Percentiles rank a stretch among this genome's conserved stretches.
Evolutionary conservation across 2,888 invertebrate genomes (phyloP).

Genomic region (Nymphalis c-album): DNA sequence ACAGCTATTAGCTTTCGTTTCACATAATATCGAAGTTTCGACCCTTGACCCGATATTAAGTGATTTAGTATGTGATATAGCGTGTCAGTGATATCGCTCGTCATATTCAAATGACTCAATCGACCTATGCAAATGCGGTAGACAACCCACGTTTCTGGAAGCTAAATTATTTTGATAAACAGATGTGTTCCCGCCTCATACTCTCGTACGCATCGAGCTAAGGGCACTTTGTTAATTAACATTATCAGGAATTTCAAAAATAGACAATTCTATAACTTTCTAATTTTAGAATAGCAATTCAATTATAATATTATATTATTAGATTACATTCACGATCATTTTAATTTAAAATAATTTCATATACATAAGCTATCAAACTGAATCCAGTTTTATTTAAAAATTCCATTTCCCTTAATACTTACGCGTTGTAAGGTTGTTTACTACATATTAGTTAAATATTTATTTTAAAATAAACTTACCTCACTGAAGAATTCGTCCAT

Average conservation of each 20-base stretch:
- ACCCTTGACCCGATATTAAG: slow-evolving; percentile 7
- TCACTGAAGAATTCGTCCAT: slow-evolving; percentile 99
- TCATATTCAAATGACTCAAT: slow-evolving; percentile 23
- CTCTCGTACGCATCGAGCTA: background rate
- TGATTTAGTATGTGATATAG: slow-evolving; percentile 5
- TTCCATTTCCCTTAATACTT: no score
- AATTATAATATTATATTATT: background rate
- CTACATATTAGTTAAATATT: background rate
- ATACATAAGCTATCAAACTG: no score
- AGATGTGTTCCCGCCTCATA: slow-evolving; percentile 17
- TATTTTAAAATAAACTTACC: slow-evolving; percentile 80
- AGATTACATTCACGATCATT: background rate
- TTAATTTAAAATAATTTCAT: background rate
- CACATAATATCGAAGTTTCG: background rate
- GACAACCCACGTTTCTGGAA: slow-evolving; percentile 7
- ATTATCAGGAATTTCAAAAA: slow-evolving; percentile 10
- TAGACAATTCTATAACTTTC: background rate
- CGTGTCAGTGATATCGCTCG: background rate
- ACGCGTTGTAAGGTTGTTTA: no score
- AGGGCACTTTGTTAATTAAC: background rate
- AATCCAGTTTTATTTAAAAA: no score
- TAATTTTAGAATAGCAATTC: slow-evolving; percentile 10
- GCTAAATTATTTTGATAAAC: slow-evolving; percentile 21
- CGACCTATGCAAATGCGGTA: slow-evolving; percentile 26
- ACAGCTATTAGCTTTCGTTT: background rate